Conservation (phyloP, 2,888 invertebrate species). For the Stegophylla sp. region DNA sequence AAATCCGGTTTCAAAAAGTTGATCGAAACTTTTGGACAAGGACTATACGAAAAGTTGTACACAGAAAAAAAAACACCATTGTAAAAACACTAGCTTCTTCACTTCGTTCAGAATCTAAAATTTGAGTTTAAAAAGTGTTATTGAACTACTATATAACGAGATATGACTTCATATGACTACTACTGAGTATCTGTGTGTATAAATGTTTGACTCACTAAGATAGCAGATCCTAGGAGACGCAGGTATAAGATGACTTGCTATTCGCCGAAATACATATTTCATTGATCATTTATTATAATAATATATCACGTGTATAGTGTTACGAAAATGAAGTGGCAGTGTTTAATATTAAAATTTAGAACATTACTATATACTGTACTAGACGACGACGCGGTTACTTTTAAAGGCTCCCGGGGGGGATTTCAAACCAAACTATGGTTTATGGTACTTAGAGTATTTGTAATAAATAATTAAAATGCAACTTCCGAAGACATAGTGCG, state of each 20-base stretch:
- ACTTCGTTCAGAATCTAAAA: no score
- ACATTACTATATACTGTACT: neutral
- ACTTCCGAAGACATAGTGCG: slow-evolving; percentile 7
- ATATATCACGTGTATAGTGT: neutral
- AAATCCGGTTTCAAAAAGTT: no score
- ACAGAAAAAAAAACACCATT: no score
- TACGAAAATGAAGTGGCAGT: neutral
- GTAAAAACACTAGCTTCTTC: no score
- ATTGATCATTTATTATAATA: no score
- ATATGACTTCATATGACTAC: no score
- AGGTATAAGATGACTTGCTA: neutral
- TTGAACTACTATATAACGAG: no score
- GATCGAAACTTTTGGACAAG: no score
- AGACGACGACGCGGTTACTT: slow-evolving; percentile 29
- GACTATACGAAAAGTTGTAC: no score
- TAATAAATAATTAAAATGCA: slow-evolving; percentile 40
- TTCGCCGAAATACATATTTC: slow-evolving; percentile 23
- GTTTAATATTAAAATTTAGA: slow-evolving; percentile 44
- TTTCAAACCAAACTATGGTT: slow-evolving; percentile 33
- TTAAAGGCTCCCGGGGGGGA: slow-evolving; percentile 34
- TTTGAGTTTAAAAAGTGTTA: no score
- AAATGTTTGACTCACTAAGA: no score
- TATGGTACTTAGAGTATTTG: slow-evolving; percentile 9
- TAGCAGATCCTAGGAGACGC: neutral
- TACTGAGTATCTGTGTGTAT: neutral